Base-by-base conservation (phyloP, 2,888 invertebrate genomes). In the Morpho helenor region DNA sequence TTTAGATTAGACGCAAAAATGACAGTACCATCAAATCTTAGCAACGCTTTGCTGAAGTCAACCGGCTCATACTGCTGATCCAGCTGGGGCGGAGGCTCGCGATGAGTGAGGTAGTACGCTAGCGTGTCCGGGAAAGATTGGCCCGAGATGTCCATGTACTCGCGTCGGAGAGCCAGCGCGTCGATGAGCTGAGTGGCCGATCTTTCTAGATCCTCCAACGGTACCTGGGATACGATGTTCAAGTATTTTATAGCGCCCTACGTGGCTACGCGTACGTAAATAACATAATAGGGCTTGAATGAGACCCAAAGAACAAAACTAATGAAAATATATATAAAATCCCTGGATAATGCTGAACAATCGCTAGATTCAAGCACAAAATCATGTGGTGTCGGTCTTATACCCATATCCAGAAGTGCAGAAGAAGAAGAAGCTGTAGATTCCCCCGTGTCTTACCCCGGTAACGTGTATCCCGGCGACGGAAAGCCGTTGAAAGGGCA, bases 381-480 rank as follows among this genome's bases (percentile, higher is more conserved):
- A 16, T 16, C 16, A 16, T 16, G 16, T 16, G 16, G 16, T 16
- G 16, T 16, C 16, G 16, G 16, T 16, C 16, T 16, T 16, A 16
- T 16, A 16, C 16, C 16, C 16, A 16, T 16, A 16, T 16, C 16
- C 16, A 16, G 1, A 16, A 1, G 16, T 16, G n/a, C n/a, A n/a
- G 16, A 16, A 16, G 31, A 5, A 5, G 31, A 31, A 31, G 31
- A 31, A 31, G 31, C 5, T 5, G 31, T 31, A 5, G 4, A 31
- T 2, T 31, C 31, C 31, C 31, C 31, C 2, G 31, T 31, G 31
- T 8, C 40, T 47, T 80, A 99, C 98, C 84, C 98, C 98, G 67
- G 96, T 96, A 49, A 96, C 95, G 75, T 98, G 98, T 75, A 98
- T 98, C 0, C 98, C 99, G 61, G 95, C 95, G 73, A 98, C 95